Conservation (phyloP, 2,888 invertebrate species). For the Periphyllus acericola region DNA sequence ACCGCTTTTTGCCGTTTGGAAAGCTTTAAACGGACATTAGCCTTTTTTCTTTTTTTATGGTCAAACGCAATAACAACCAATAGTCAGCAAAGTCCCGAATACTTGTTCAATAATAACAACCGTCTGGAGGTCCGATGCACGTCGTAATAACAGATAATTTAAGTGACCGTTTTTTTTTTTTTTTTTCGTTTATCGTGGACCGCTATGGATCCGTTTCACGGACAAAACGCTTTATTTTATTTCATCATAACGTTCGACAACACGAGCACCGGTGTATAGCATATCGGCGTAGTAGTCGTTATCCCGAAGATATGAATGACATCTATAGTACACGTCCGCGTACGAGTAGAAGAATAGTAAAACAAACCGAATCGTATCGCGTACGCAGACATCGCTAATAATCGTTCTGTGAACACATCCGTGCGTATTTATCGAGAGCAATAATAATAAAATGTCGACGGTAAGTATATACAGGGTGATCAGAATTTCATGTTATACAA, state of each 20-base stretch:
- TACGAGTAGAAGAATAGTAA: not conserved
- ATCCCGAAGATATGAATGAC: not conserved
- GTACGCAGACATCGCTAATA: no score
- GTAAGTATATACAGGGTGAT: no score
- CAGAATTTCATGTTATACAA: no score
- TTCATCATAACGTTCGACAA: not conserved
- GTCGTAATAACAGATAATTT: slow-evolving; percentile 30
- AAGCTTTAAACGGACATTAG: slow-evolving; percentile 35
- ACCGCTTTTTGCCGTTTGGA: slow-evolving; percentile 6
- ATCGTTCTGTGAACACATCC: no score
- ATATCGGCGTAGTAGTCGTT: not conserved
- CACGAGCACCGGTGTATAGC: no score
- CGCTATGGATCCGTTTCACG: not conserved
- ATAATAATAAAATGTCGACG: no score
- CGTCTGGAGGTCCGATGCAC: not conserved
- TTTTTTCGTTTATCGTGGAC: slow-evolving; percentile 23
- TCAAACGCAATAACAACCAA: slow-evolving; percentile 5
- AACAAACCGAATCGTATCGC: not conserved
- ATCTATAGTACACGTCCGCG: no score
- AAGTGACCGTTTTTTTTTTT: slow-evolving; percentile 38
- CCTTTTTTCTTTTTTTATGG: slow-evolving; percentile 26
- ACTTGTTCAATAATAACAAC: slow-evolving; percentile 23
- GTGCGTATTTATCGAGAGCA: no score
- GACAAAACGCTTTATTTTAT: slow-evolving; percentile 3
- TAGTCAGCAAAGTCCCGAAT: slow-evolving; percentile 24